Conservation (phyloP, 2,888 invertebrate species). For the Cephus nigrinus region DNA sequence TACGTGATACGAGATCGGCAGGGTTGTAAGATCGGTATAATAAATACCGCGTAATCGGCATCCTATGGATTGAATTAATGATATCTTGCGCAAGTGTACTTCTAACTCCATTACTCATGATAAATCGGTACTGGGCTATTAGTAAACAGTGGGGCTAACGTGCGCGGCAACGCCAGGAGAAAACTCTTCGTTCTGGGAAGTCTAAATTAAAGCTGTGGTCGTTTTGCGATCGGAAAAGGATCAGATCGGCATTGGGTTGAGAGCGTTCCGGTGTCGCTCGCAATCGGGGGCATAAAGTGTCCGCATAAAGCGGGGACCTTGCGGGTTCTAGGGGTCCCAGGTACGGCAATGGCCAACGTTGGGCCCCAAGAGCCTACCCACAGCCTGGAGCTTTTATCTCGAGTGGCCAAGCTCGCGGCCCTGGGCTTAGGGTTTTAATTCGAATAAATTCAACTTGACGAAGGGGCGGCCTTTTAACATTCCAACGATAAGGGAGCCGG, state of each 20-base stretch:
- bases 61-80: not conserved
- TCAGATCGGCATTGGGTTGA: conserved; percentile 57
- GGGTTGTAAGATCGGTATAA: not conserved
- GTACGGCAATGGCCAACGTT: conserved; percentile 30
- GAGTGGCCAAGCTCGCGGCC: conserved; percentile 50
- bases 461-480: conserved; percentile 65
- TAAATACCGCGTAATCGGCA: not conserved
- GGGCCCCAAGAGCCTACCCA: conserved; percentile 24
- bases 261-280: conserved; percentile 66
- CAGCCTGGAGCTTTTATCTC: conserved; percentile 46
- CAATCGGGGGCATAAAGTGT: conserved; percentile 66
- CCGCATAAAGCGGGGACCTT: conserved; percentile 56
- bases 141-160: conserved; percentile 25
- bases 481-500: conserved; percentile 56
- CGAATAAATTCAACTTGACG: conserved; percentile 65
- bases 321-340: conserved; percentile 30
- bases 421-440: conserved; percentile 57
- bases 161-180: conserved; percentile 23
- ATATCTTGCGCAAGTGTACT: not conserved
- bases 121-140: conserved; percentile 9
- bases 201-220: conserved; percentile 60
- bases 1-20: not conserved
- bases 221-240: conserved; percentile 52
- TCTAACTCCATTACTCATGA: not conserved
- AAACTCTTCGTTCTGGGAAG: conserved; percentile 40